These are phyloP conservation scores for Tragelaphus imberbis DNA, from an alignment of 2,113 vertebrate genomes.

Conservation along the genomic window DNA sequence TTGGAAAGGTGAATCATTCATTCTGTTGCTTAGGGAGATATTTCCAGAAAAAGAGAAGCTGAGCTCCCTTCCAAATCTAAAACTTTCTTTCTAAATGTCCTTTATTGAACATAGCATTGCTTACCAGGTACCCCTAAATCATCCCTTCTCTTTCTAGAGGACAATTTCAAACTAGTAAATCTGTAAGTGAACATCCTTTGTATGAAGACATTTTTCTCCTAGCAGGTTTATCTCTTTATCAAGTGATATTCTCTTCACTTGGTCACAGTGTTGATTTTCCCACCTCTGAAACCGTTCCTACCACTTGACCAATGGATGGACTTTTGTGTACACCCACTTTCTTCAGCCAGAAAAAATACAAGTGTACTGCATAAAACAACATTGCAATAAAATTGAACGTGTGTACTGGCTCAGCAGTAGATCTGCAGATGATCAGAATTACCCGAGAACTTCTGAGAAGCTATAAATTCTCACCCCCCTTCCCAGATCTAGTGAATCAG, in stretches of 20 bases:
- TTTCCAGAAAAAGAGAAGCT: conserved; percentile 24
- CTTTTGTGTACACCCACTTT: neutral
- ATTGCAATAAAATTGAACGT: neutral
- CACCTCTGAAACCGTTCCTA: neutral
- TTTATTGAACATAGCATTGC: neutral
- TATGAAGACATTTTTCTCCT: neutral
- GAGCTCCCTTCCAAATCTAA: conserved; percentile 30
- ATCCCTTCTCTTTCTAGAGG: neutral
- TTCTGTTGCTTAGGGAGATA: conserved; percentile 33
- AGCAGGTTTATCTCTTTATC: neutral
- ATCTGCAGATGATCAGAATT: neutral
- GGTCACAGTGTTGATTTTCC: neutral
- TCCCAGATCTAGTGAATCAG: neutral
- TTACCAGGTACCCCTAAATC: conserved; percentile 28
- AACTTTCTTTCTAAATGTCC: conserved; percentile 27
- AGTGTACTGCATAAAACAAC: neutral
- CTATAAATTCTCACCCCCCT: neutral
- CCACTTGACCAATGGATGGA: neutral
- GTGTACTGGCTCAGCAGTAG: neutral
- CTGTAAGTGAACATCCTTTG: neutral
- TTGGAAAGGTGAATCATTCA: conserved; percentile 49
- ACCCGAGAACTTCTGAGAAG: neutral
- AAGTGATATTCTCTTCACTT: neutral
- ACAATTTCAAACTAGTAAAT: conserved; percentile 30
- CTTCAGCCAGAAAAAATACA: neutral